Evolutionary conservation across 2,113 vertebrate species (phyloP).

Genomic region (Argyrosomus japonicus): DNA sequence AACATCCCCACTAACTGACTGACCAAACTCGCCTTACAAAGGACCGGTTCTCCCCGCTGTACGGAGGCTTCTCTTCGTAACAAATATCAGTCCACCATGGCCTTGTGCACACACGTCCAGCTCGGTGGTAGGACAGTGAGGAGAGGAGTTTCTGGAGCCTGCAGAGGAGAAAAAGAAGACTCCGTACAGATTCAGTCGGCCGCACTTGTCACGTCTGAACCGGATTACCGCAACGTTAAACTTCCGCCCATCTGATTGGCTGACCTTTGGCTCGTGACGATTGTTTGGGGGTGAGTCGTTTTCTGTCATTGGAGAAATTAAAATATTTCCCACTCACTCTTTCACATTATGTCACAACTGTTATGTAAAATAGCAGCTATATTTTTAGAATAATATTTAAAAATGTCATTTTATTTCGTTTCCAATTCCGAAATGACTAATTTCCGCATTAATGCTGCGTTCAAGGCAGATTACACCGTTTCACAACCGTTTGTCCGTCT

Average conservation of each 20-base stretch:
- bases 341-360: fast-evolving
- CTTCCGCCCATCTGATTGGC: constrained; percentile 78
- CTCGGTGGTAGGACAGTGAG: neutral
- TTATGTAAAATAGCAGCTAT: neutral
- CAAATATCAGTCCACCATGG: constrained; percentile 47
- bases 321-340: neutral
- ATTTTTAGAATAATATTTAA: neutral
- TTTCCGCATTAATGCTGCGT: constrained; percentile 56
- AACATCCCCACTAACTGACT: constrained; percentile 38
- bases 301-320: neutral
- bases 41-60: constrained; percentile 5
- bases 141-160: neutral
- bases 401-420: neutral
- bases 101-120: neutral
- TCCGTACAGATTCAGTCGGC: constrained; percentile 54
- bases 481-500: fast-evolving
- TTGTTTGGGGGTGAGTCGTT: constrained; percentile 24
- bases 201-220: constrained; percentile 81
- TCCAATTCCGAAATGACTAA: neutral
- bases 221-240: constrained; percentile 77
- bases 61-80: neutral
- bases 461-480: fast-evolving
- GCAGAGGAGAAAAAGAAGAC: neutral
- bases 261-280: constrained; percentile 74
- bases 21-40: constrained; percentile 55